A percentile compares a stretch with the other conserved stretches of the same genome.
Conservation (phyloP, 2,113 vertebrate species). For the Cyanistes caeruleus region DNA sequence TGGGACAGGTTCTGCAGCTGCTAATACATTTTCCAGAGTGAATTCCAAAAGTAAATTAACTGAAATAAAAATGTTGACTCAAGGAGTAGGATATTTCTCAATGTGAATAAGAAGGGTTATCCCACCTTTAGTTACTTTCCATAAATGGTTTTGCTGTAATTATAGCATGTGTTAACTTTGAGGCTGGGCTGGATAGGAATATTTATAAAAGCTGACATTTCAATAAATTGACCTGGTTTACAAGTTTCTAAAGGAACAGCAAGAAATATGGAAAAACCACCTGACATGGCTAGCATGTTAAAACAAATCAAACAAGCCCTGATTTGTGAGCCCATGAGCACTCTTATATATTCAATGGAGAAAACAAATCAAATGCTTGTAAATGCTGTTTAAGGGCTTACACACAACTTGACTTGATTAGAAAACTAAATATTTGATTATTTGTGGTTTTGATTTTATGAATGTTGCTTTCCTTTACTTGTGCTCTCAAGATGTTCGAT, state of each 20-base stretch:
- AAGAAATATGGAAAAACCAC: conserved; percentile 45
- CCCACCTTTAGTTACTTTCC: conserved; percentile 20
- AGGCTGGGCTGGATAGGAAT: conserved; percentile 42
- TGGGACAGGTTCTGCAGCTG: conserved; percentile 26
- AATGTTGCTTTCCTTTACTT: conserved; percentile 57
- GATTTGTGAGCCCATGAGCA: conserved; percentile 24
- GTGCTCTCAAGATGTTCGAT: conserved; percentile 47
- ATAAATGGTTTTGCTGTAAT: conserved; percentile 46
- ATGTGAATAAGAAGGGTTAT: conserved; percentile 18
- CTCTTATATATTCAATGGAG: conserved; percentile 27
- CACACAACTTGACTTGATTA: conserved; percentile 70
- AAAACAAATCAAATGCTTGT: conserved; percentile 63
- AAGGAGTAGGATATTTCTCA: conserved; percentile 31
- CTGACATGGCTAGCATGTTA: conserved; percentile 21
- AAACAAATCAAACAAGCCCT: conserved; percentile 51
- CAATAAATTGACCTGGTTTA: conserved; percentile 52
- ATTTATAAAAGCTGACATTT: conserved; percentile 61
- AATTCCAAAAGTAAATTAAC: conserved; percentile 55
- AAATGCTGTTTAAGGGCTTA: conserved; percentile 63
- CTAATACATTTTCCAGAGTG: conserved; percentile 44
- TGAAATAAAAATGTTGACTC: conserved; percentile 56
- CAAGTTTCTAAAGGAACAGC: conserved; percentile 42
- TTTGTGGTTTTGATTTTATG: conserved; percentile 68
- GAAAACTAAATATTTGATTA: conserved; percentile 74
- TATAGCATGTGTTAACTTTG: conserved; percentile 47